A percentile compares a stretch with the other conserved stretches of the same genome.
Conservation (phyloP, 2,888 invertebrate species). For the Drosophila nr. perissopoda region DNA sequence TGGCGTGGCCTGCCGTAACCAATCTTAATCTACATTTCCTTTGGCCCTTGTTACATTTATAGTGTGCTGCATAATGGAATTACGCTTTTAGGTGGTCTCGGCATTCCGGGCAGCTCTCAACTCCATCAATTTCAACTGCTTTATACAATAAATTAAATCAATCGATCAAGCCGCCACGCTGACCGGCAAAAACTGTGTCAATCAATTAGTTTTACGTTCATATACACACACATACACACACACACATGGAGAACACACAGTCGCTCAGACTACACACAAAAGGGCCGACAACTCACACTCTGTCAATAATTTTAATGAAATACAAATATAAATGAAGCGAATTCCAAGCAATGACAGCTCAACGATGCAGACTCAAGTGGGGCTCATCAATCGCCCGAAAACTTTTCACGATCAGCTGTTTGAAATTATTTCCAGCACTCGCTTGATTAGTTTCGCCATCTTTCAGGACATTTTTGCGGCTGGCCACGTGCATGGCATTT, state of each 20-base stretch:
- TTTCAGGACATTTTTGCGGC: slow-evolving; percentile 65
- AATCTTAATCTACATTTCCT: slow-evolving; percentile 19
- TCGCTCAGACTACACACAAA: slow-evolving; percentile 3
- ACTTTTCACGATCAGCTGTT: slow-evolving; percentile 56
- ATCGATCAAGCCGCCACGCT: slow-evolving; percentile 68
- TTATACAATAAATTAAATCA: slow-evolving; percentile 78
- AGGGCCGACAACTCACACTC: slow-evolving; percentile 9
- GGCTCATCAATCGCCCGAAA: slow-evolving; percentile 66
- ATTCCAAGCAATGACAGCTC: slow-evolving; percentile 68
- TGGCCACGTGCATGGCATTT: slow-evolving; percentile 67
- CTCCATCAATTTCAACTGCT: slow-evolving; percentile 78
- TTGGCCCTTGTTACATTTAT: slow-evolving; percentile 24
- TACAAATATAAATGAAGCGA: slow-evolving; percentile 75
- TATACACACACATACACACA: slow-evolving; percentile 13
- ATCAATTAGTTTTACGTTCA: slow-evolving; percentile 69
- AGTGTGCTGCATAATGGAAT: slow-evolving; percentile 72
- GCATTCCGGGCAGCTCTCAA: slow-evolving; percentile 34
- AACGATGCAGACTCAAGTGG: slow-evolving; percentile 41
- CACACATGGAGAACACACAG: slow-evolving; percentile 2
- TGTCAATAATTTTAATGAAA: slow-evolving; percentile 77
- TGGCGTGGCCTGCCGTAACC: background rate
- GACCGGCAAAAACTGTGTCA: slow-evolving; percentile 74
- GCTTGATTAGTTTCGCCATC: slow-evolving; percentile 71
- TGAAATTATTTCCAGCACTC: slow-evolving; percentile 74
- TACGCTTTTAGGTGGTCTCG: slow-evolving; percentile 65